Conservation (phyloP, 2,888 invertebrate species). For the Andrena bucephala region DNA sequence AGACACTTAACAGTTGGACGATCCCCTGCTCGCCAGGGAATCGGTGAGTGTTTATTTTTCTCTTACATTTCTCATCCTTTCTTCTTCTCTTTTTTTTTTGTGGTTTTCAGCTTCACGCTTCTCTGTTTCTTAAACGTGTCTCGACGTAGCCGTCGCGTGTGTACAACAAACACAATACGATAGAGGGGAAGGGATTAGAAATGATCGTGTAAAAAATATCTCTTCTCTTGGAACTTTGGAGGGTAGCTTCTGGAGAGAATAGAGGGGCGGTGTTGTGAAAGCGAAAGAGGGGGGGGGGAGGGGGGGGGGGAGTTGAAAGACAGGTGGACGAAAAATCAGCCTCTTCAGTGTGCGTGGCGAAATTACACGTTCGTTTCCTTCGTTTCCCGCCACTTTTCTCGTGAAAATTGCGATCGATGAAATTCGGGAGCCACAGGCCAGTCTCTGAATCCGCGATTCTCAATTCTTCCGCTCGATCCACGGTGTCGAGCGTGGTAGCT, state of each 20-base stretch:
- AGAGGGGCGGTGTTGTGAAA: slow-evolving; percentile 36
- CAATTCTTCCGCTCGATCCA: neutral
- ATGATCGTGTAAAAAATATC: slow-evolving; percentile 75
- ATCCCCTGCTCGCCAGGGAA: slow-evolving; percentile 69
- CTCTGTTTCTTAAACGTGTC: neutral
- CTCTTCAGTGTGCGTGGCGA: slow-evolving; percentile 34
- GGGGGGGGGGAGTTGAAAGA: neutral
- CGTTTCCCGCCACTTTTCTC: neutral
- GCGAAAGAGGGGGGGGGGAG: slow-evolving; percentile 31
- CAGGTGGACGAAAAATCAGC: slow-evolving; percentile 41
- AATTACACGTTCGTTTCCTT: slow-evolving; percentile 12
- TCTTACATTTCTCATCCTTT: slow-evolving; percentile 10
- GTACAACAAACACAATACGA: slow-evolving; percentile 36
- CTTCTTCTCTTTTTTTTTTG: slow-evolving; percentile 29
- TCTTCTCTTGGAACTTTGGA: slow-evolving; percentile 49
- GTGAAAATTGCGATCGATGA: slow-evolving; percentile 51
- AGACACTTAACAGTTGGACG: slow-evolving; percentile 84
- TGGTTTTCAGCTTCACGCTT: slow-evolving; percentile 23
- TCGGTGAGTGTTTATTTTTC: slow-evolving; percentile 61
- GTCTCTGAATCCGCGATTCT: slow-evolving; percentile 21
- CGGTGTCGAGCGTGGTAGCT: too few relatives aligned
- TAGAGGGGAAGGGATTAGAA: slow-evolving; percentile 8
- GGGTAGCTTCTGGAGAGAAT: slow-evolving; percentile 39
- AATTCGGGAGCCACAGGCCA: slow-evolving; percentile 47
- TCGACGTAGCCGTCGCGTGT: slow-evolving; percentile 5